A percentile compares a stretch with the other conserved stretches of the same genome.
phyloP scores from a whole-genome alignment of 2,113 vertebrate genomes.

The Psittacara wagleri region DNA sequence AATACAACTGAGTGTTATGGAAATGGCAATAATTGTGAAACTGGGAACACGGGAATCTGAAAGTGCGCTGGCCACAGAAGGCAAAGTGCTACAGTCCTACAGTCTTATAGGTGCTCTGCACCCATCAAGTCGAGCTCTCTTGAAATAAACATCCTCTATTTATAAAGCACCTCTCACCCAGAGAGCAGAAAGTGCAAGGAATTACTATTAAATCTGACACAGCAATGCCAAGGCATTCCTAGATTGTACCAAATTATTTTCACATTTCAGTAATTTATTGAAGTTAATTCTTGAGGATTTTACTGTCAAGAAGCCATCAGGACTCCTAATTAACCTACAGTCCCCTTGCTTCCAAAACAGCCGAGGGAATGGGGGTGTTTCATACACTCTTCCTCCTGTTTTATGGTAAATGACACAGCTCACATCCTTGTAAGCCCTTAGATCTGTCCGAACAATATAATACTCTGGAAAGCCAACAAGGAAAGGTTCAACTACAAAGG shows the following conservation, averaged over 20 bases:
- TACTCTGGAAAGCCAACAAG: background rate
- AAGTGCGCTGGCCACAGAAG: background rate
- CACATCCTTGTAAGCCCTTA: background rate
- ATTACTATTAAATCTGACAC: background rate
- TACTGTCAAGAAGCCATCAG: background rate
- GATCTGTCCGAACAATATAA: background rate
- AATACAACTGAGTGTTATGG: background rate
- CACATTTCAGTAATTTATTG: background rate
- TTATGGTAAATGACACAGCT: background rate
- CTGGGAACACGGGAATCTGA: accelerated
- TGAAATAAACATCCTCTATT: background rate
- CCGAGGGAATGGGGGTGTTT: background rate
- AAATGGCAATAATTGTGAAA: background rate
- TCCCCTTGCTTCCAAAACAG: background rate
- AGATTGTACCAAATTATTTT: background rate
- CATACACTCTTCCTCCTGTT: background rate
- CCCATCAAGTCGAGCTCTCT: background rate
- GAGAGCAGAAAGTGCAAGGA: slow-evolving; percentile 9
- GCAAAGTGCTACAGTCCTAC: background rate
- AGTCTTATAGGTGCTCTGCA: background rate
- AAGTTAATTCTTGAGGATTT: background rate
- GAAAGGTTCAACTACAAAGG: background rate
- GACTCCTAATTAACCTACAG: background rate
- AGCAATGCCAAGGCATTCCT: background rate
- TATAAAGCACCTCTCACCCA: background rate